These are phyloP conservation scores for Semotilus atromaculatus DNA, from an alignment of 2,797 vertebrate species.

Conservation along the genomic window DNA sequence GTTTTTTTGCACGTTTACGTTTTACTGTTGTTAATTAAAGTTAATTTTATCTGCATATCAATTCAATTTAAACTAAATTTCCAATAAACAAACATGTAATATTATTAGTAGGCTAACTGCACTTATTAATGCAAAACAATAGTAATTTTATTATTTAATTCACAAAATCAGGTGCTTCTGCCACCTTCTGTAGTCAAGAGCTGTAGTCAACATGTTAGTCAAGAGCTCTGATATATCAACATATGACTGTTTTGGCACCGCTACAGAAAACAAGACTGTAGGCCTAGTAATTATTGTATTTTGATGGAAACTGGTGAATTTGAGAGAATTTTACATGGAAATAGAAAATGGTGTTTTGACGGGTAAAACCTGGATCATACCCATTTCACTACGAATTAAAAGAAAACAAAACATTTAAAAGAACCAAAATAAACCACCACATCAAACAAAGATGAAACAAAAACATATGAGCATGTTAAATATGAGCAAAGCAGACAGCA, in stretches of 20 bases:
- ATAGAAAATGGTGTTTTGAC: neutral
- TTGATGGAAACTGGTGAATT: neutral
- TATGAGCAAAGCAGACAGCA: neutral
- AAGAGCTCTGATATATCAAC: no score
- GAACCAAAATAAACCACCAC: neutral
- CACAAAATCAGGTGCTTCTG: no score
- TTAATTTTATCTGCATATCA: no score
- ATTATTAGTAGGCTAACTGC: no score
- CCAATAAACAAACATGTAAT: no score
- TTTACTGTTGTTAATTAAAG: no score
- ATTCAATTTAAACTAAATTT: no score
- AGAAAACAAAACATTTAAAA: neutral
- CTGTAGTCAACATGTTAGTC: no score
- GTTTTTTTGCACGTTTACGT: no score
- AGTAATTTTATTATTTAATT: no score
- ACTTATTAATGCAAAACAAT: no score
- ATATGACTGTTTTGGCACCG: neutral
- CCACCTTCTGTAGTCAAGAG: no score
- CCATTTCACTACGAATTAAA: conserved; percentile 5
- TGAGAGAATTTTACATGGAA: neutral
- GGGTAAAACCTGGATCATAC: neutral
- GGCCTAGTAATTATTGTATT: neutral
- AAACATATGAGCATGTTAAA: neutral
- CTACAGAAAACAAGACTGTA: neutral
- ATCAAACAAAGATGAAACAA: neutral